phyloP scores from a whole-genome alignment of 2,888 invertebrate genomes.

The Pocota personata region DNA sequence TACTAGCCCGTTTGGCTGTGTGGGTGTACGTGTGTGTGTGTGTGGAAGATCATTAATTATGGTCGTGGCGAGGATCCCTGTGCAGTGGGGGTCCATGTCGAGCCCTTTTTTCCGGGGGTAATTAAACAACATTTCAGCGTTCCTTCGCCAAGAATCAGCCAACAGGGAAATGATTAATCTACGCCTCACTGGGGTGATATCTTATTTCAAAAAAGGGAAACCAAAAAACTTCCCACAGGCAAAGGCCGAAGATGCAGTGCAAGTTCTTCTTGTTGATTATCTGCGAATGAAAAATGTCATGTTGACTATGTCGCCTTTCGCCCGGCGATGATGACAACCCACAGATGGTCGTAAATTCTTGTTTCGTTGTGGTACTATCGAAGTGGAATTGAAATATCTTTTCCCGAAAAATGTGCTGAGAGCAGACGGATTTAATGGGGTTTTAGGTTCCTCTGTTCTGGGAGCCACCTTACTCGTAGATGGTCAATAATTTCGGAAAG shows the following conservation, averaged over 20 bases:
- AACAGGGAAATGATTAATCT: slow-evolving; percentile 67
- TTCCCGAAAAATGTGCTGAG: slow-evolving; percentile 50
- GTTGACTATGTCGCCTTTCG: slow-evolving; percentile 52
- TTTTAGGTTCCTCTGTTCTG: slow-evolving; percentile 22
- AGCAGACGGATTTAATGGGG: slow-evolving; percentile 57
- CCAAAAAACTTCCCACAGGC: background rate
- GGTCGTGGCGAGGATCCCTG: slow-evolving; percentile 36
- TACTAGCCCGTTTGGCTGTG: background rate
- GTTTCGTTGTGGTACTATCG: slow-evolving; percentile 54
- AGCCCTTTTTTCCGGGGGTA: slow-evolving; percentile 64
- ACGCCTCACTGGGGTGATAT: slow-evolving; percentile 59
- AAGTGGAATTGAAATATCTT: slow-evolving; percentile 69
- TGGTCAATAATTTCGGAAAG: slow-evolving; percentile 46
- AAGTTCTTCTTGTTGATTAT: slow-evolving; percentile 61
- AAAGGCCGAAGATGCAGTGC: background rate
- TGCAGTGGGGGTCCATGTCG: slow-evolving; percentile 62
- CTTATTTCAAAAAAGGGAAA: slow-evolving; percentile 57
- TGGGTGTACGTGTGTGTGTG: background rate
- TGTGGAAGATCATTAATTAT: slow-evolving; percentile 63
- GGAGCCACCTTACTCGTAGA: slow-evolving; percentile 49
- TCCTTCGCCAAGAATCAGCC: slow-evolving; percentile 6
- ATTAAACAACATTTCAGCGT: slow-evolving; percentile 63
- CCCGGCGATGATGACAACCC: slow-evolving; percentile 57
- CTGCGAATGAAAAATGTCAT: slow-evolving; percentile 70
- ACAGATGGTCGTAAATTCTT: slow-evolving; percentile 68